phyloP scores from a whole-genome alignment of 2,888 invertebrate genomes.

The Tethea ocularis region DNA sequence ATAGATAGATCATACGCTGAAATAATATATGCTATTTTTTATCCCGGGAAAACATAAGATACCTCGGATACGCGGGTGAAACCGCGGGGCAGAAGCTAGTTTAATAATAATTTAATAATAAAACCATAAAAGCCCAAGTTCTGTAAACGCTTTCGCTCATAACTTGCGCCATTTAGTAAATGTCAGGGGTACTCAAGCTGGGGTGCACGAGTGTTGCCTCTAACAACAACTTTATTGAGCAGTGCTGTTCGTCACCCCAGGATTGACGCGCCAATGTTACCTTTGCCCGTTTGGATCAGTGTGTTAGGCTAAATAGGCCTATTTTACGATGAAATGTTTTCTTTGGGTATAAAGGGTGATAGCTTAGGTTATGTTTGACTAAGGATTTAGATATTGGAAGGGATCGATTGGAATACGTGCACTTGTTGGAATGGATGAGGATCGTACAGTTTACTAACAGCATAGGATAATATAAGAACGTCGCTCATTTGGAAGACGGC shows the following conservation, averaged over 20 bases:
- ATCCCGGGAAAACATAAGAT: too few species aligned
- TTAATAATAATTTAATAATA: too few species aligned
- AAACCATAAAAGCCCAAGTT: not conserved
- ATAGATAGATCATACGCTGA: too few species aligned
- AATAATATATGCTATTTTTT: too few species aligned
- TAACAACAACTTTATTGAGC: conserved; percentile 60
- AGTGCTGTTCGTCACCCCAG: conserved; percentile 30
- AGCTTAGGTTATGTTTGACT: not conserved
- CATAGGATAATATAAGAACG: too few species aligned
- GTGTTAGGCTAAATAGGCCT: conserved; percentile 49
- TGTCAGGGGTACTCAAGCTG: conserved; percentile 24
- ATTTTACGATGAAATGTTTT: conserved; percentile 45
- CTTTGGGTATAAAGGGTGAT: conserved; percentile 20
- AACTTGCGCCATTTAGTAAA: not conserved
- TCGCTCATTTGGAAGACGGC: not conserved
- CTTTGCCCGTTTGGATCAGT: conserved; percentile 19
- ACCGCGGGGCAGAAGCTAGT: too few species aligned
- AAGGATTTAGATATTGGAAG: not conserved
- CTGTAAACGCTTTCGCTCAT: not conserved
- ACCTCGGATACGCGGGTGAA: too few species aligned
- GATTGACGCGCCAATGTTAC: conserved; percentile 14
- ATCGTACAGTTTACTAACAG: too few species aligned
- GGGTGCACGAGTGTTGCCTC: conserved; percentile 59
- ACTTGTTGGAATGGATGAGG: not conserved
- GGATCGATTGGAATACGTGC: not conserved